These are phyloP conservation scores for Lucifuga dentata DNA, from an alignment of 2,113 vertebrate genomes.

Conservation along the genomic window DNA sequence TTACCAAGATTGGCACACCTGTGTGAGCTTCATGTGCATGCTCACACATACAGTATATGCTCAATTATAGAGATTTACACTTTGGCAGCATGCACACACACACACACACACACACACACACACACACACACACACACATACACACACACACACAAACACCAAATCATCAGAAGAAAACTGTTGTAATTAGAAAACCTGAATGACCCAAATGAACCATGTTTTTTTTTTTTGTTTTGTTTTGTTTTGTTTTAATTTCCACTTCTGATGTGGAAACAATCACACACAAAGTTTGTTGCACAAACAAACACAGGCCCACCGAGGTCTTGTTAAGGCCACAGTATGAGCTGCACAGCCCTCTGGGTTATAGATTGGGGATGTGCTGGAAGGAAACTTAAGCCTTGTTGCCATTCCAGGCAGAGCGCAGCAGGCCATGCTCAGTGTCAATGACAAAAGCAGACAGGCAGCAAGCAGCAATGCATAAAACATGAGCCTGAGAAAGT, in stretches of 20 bases:
- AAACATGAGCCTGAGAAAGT: constrained; percentile 74
- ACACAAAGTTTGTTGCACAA: constrained; percentile 18
- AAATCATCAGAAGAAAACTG: too few relatives aligned
- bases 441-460: constrained; percentile 78
- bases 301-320: constrained; percentile 30
- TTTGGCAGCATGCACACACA: background rate
- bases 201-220: too few relatives aligned
- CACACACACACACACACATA: too few relatives aligned
- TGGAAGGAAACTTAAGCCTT: constrained; percentile 68
- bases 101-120: background rate
- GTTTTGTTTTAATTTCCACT: background rate
- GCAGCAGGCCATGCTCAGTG: constrained; percentile 56
- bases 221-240: background rate
- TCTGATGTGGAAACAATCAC: background rate
- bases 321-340: constrained; percentile 66
- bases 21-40: background rate
- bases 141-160: too few relatives aligned
- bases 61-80: background rate
- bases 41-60: background rate
- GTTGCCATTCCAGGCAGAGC: constrained; percentile 71
- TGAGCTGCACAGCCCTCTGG: constrained; percentile 68
- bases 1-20: constrained; percentile 65
- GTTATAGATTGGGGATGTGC: constrained; percentile 67
- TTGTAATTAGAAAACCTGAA: too few relatives aligned
- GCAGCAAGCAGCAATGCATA: constrained; percentile 70